A percentile compares a stretch with the other conserved stretches of the same genome.
phyloP scores from a whole-genome alignment of 2,888 invertebrate species.

The Drosophila tripunctata region DNA sequence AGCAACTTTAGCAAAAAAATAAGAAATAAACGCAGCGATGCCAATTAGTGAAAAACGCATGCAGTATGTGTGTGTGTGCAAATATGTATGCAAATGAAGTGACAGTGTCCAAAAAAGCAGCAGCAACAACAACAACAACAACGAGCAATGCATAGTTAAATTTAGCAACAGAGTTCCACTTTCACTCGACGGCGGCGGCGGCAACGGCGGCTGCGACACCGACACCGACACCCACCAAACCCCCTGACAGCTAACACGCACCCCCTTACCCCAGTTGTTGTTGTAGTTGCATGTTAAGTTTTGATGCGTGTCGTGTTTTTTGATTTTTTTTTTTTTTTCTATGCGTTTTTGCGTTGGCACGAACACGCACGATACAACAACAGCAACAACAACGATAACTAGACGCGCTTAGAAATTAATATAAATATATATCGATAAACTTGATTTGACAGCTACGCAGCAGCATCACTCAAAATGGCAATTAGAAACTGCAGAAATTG shows the following conservation, averaged over 20 bases:
- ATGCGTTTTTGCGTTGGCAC: conserved; percentile 34
- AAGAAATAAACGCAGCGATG: conserved; percentile 57
- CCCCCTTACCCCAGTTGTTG: conserved; percentile 15
- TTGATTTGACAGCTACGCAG: too few species aligned
- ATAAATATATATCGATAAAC: conserved; percentile 6
- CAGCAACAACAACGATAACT: conserved; percentile 19
- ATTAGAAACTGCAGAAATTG: too few species aligned
- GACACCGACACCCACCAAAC: conserved; percentile 49
- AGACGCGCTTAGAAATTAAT: conserved; percentile 25
- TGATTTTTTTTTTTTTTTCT: too few species aligned
- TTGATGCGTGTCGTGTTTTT: conserved; percentile 40
- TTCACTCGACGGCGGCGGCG: conserved; percentile 63
- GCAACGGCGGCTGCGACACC: conserved; percentile 48
- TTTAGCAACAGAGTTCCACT: conserved; percentile 82
- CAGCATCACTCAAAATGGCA: too few species aligned
- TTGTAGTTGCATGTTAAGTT: conserved; percentile 47
- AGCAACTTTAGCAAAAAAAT: conserved; percentile 41
- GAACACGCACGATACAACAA: conserved; percentile 43
- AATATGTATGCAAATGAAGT: conserved; percentile 62
- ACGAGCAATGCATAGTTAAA: conserved; percentile 67
- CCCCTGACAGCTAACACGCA: conserved; percentile 25
- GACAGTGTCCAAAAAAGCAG: conserved; percentile 52
- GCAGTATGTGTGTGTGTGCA: conserved; percentile 30
- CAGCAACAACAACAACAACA: conserved; percentile 38
- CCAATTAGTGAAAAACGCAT: conserved; percentile 75